Conservation (phyloP, 2,888 invertebrate species). For the Lithophane semibrunnea region DNA sequence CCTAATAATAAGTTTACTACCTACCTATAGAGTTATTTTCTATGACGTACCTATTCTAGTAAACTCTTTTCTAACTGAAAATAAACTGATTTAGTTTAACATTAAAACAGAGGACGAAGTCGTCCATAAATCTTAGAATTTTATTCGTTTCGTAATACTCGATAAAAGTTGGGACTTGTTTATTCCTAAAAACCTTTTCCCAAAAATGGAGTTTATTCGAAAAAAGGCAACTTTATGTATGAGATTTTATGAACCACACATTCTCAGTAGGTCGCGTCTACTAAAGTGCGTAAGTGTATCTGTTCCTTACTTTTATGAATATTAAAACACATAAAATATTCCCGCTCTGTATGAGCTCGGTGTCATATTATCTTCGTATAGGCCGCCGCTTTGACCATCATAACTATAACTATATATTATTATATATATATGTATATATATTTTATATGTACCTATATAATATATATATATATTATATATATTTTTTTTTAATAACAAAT, state of each 20-base stretch:
- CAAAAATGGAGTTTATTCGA: conserved; percentile 14
- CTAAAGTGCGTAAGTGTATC: conserved; percentile 40
- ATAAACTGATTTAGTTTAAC: conserved; percentile 16
- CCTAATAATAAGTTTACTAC: background rate
- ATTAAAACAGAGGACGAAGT: conserved; percentile 16
- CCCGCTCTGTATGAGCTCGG: conserved; percentile 32
- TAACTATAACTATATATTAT: too few relatives aligned
- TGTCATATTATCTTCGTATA: conserved; percentile 32
- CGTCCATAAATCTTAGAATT: conserved; percentile 12
- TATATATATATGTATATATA: too few relatives aligned
- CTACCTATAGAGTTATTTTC: too few relatives aligned
- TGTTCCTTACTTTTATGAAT: conserved; percentile 53
- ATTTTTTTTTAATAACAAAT: too few relatives aligned
- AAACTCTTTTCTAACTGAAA: background rate
- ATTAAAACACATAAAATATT: conserved; percentile 54
- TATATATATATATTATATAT: too few relatives aligned
- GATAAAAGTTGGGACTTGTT: conserved; percentile 28
- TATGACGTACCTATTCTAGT: background rate
- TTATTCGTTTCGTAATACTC: conserved; percentile 16
- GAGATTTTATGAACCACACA: conserved; percentile 39
- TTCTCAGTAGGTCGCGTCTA: conserved; percentile 40
- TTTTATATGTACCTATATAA: too few relatives aligned
- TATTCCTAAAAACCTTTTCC: conserved; percentile 21
- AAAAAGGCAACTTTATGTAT: conserved; percentile 33
- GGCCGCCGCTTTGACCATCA: conserved; percentile 29